These are phyloP conservation scores for Liposcelis brunnea DNA, from an alignment of 2,888 invertebrate genomes.

Conservation along the genomic window DNA sequence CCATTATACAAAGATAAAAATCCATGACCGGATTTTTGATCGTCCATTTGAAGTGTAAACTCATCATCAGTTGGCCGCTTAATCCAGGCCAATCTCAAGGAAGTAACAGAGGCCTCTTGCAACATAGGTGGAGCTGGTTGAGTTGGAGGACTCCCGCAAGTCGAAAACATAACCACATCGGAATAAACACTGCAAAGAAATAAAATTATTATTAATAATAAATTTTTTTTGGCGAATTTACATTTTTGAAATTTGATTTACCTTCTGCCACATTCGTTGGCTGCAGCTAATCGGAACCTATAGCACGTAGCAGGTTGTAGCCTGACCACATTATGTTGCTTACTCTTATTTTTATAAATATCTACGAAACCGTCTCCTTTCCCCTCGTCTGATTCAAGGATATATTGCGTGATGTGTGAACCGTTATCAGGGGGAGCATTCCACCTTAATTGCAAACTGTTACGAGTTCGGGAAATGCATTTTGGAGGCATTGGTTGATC, in stretches of 20 bases:
- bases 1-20: conserved; percentile 68
- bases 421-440: conserved; percentile 61
- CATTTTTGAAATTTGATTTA: conserved; percentile 17
- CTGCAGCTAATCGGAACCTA: conserved; percentile 64
- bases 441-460: conserved; percentile 53
- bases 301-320: conserved; percentile 65
- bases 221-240: background rate
- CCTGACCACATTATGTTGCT: conserved; percentile 57
- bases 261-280: conserved; percentile 60
- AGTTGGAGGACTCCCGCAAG: conserved; percentile 61
- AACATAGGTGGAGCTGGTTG: conserved; percentile 62
- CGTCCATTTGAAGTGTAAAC: conserved; percentile 69
- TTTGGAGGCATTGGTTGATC: conserved; percentile 52
- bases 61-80: conserved; percentile 58
- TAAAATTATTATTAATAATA: too few species aligned
- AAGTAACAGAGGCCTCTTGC: conserved; percentile 39
- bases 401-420: conserved; percentile 54
- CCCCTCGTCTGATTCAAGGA: conserved; percentile 62
- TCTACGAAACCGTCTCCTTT: conserved; percentile 48
- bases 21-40: conserved; percentile 49
- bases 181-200: conserved; percentile 40
- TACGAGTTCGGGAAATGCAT: conserved; percentile 50
- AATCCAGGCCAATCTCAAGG: conserved; percentile 57
- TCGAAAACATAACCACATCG: conserved; percentile 47
- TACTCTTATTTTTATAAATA: conserved; percentile 50